These are phyloP conservation scores for Cacoxenus indagator DNA, from an alignment of 2,888 invertebrate genomes.

Conservation along the genomic window DNA sequence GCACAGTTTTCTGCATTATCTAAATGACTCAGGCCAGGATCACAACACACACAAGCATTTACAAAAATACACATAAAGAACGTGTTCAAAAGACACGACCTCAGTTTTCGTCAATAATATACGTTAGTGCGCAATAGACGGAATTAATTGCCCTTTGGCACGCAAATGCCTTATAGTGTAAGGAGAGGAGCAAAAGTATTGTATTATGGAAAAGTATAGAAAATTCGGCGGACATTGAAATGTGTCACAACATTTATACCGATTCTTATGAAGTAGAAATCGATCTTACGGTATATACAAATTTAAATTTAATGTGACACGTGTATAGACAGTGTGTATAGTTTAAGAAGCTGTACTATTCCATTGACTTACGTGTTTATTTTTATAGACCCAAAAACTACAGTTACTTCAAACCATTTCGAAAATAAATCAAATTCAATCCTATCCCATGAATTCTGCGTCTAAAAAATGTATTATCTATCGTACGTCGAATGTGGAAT, in stretches of 20 bases:
- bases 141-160: not conserved
- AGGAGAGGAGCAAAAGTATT: not conserved
- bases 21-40: not conserved
- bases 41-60: not conserved
- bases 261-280: not conserved
- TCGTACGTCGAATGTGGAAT: too few species aligned
- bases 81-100: not conserved
- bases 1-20: constrained; percentile 1
- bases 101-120: not conserved
- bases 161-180: not conserved
- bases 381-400: too few species aligned
- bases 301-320: too few species aligned
- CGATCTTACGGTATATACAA: too few species aligned
- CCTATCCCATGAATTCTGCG: too few species aligned
- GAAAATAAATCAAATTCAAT: too few species aligned
- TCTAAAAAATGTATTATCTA: too few species aligned
- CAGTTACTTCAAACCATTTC: too few species aligned
- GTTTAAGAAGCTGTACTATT: too few species aligned
- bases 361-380: too few species aligned
- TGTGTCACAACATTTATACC: not conserved
- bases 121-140: constrained; percentile 3
- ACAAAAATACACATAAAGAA: not conserved
- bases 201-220: not conserved
- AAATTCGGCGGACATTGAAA: constrained; percentile 9
- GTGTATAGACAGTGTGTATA: too few species aligned